phyloP scores from a whole-genome alignment of 2,888 invertebrate genomes.

The Leptinotarsa peninsularis region DNA sequence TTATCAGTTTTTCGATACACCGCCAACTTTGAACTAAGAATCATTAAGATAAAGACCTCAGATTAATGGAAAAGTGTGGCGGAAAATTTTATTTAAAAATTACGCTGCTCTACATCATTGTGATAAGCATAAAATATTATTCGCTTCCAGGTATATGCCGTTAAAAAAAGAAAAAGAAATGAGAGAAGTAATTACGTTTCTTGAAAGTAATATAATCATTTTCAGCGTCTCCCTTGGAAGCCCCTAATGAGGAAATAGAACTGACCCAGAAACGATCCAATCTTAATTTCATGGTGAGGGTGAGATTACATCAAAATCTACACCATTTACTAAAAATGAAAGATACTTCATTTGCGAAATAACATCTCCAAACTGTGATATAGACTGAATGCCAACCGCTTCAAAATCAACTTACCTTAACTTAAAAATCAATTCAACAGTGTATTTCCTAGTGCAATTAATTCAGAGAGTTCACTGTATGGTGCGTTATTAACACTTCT shows the following conservation, averaged over 20 bases:
- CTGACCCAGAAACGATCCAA: constrained; percentile 21
- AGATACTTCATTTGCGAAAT: background rate
- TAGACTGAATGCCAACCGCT: too few relatives aligned
- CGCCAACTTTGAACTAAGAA: constrained; percentile 66
- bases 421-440: too few relatives aligned
- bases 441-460: too few relatives aligned
- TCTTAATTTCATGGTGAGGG: background rate
- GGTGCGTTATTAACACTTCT: too few relatives aligned
- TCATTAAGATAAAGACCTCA: constrained; percentile 66
- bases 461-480: too few relatives aligned
- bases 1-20: constrained; percentile 61
- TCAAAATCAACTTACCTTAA: too few relatives aligned
- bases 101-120: constrained; percentile 66
- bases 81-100: constrained; percentile 68
- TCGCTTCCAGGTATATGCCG: constrained; percentile 62
- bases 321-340: background rate
- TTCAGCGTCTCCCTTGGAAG: constrained; percentile 27
- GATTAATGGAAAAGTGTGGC: constrained; percentile 68
- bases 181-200: constrained; percentile 63
- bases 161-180: constrained; percentile 54
- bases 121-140: constrained; percentile 67
- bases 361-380: too few relatives aligned
- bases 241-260: constrained; percentile 24
- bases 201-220: constrained; percentile 50
- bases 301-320: too few relatives aligned